These are phyloP conservation scores for Linnaemya tessellans DNA, from an alignment of 2,888 invertebrate genomes.

Conservation along the genomic window DNA sequence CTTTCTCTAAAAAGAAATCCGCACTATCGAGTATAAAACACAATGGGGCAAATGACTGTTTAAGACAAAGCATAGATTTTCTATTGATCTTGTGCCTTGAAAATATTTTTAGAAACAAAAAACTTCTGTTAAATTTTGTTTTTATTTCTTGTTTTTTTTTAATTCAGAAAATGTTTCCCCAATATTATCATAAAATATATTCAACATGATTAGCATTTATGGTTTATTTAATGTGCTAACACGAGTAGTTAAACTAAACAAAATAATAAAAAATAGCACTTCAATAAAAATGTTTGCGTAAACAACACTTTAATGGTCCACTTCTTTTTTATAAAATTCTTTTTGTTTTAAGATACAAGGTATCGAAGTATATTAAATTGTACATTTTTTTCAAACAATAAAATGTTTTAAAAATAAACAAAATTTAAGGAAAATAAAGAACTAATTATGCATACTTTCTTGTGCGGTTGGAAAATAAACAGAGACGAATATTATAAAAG, in stretches of 20 bases:
- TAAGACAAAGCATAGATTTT: too few species aligned
- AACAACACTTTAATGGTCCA: slow-evolving; percentile 5
- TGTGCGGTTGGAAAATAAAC: slow-evolving; percentile 36
- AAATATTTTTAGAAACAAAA: too few species aligned
- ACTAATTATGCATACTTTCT: too few species aligned
- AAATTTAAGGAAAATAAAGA: not conserved
- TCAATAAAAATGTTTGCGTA: slow-evolving; percentile 29
- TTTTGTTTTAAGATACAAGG: not conserved
- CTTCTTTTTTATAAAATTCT: not conserved
- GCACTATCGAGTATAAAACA: too few species aligned
- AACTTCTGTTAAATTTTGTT: too few species aligned
- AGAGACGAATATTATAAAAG: slow-evolving; percentile 3
- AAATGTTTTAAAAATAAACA: slow-evolving; percentile 67
- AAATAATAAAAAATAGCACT: slow-evolving; percentile 21
- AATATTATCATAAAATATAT: not conserved
- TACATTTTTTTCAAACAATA: slow-evolving; percentile 57
- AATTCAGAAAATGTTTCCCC: not conserved
- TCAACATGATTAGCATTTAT: slow-evolving; percentile 5
- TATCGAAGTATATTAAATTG: slow-evolving; percentile 10
- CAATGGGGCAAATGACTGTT: too few species aligned
- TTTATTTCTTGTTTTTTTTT: not conserved
- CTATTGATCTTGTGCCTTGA: too few species aligned
- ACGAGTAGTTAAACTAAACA: slow-evolving; percentile 9
- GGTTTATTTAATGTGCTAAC: slow-evolving; percentile 14
- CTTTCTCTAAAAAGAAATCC: too few species aligned